Conservation (phyloP, 2,113 vertebrate genomes). For the Trochalopteron elliotii region DNA sequence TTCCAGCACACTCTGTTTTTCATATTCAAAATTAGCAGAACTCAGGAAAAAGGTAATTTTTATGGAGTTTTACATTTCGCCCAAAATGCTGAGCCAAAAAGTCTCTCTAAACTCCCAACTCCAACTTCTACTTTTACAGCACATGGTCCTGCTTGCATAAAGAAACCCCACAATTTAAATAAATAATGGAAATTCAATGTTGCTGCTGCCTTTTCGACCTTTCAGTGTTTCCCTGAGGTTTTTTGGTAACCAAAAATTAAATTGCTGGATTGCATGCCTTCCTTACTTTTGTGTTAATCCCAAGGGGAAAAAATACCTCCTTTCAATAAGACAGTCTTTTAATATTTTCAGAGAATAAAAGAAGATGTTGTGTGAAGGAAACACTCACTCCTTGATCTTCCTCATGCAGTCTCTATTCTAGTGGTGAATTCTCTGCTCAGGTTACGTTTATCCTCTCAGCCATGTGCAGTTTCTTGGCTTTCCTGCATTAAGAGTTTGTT, state of each 20-base stretch:
- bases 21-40: background rate
- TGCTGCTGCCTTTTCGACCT: background rate
- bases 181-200: no score
- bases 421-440: background rate
- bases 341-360: background rate
- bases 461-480: background rate
- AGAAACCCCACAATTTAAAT: background rate
- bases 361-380: background rate
- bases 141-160: no score
- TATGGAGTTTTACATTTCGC: background rate
- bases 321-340: background rate
- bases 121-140: background rate
- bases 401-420: background rate
- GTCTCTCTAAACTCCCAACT: accelerated
- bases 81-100: background rate
- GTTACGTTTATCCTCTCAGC: background rate
- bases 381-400: background rate
- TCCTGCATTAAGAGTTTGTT: background rate
- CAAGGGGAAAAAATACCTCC: accelerated
- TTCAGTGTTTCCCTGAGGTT: background rate
- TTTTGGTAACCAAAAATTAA: background rate
- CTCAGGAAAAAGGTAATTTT: background rate
- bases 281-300: background rate
- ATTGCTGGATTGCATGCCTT: background rate
- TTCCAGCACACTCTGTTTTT: background rate